Conservation (phyloP, 2,888 invertebrate species). For the Ceraclea dissimilis region DNA sequence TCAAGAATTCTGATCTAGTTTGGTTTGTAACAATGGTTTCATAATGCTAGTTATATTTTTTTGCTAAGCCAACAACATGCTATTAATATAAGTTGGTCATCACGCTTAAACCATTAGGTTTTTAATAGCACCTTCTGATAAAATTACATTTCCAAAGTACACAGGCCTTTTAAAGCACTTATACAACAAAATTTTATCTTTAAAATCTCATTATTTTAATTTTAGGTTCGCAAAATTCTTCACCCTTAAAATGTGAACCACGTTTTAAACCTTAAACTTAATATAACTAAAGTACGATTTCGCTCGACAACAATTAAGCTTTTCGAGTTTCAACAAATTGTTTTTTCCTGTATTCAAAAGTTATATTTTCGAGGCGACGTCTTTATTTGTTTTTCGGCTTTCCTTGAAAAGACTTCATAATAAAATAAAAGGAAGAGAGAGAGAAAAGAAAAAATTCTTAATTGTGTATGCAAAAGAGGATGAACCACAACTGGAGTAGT, state of each 20-base stretch:
- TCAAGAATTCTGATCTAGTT: too few relatives aligned
- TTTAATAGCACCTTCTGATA: not conserved
- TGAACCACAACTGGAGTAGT: not conserved
- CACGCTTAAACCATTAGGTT: not conserved
- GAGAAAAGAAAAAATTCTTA: not conserved
- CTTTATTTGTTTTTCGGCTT: not conserved
- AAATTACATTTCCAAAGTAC: not conserved
- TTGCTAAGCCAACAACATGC: too few relatives aligned
- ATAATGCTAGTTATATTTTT: too few relatives aligned
- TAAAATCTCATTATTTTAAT: constrained; percentile 2
- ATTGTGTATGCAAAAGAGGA: not conserved
- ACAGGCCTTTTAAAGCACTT: not conserved
- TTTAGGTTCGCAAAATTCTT: constrained; percentile 1
- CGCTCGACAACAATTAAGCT: not conserved
- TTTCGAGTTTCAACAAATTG: constrained; percentile 1
- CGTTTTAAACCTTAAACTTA: constrained; percentile 1
- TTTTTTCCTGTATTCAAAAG: not conserved
- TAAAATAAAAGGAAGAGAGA: not conserved
- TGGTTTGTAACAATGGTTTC: too few relatives aligned
- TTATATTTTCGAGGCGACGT: not conserved
- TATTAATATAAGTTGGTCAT: too few relatives aligned
- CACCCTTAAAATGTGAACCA: constrained; percentile 1
- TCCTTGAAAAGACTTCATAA: constrained; percentile 1
- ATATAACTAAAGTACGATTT: not conserved
- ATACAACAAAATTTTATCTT: constrained; percentile 2